phyloP scores from a whole-genome alignment of 2,888 invertebrate species.

The Cheilosia scutellata region DNA sequence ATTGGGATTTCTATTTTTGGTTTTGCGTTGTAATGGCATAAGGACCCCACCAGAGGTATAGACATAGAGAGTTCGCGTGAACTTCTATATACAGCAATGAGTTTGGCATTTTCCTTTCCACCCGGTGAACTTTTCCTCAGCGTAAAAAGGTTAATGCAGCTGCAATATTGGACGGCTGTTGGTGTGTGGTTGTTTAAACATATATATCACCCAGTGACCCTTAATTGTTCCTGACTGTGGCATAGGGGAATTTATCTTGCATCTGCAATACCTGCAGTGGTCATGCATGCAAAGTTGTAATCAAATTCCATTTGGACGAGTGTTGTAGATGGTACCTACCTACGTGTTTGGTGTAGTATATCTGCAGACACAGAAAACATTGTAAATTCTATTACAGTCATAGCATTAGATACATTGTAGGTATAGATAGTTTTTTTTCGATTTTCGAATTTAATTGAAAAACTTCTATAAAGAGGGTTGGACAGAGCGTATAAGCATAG shows the following conservation, averaged over 20 bases:
- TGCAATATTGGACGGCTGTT: not conserved
- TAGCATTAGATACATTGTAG: not conserved
- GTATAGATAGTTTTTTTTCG: not conserved
- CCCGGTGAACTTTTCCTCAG: conserved; percentile 29
- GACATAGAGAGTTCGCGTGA: conserved; percentile 26
- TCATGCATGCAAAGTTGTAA: conserved; percentile 34
- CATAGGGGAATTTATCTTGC: conserved; percentile 37
- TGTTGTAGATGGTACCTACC: not conserved
- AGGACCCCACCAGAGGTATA: not conserved
- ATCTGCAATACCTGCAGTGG: conserved; percentile 58
- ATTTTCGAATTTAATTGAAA: no score
- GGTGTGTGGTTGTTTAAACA: conserved; percentile 19
- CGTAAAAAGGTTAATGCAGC: conserved; percentile 28
- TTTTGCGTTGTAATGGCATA: not conserved
- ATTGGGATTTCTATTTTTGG: conserved; percentile 55
- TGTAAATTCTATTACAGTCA: not conserved
- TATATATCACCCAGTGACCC: conserved; percentile 38
- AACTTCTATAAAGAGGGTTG: no score
- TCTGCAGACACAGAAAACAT: not conserved
- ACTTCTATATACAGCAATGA: conserved; percentile 22
- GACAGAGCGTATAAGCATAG: no score
- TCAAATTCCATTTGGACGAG: conserved; percentile 9
- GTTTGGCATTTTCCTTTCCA: conserved; percentile 28
- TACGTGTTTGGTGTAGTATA: not conserved
- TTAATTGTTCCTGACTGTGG: conserved; percentile 31